These are phyloP conservation scores for Mylabris phalerata DNA, from an alignment of 1,140 invertebrate species.

Conservation along the genomic window DNA sequence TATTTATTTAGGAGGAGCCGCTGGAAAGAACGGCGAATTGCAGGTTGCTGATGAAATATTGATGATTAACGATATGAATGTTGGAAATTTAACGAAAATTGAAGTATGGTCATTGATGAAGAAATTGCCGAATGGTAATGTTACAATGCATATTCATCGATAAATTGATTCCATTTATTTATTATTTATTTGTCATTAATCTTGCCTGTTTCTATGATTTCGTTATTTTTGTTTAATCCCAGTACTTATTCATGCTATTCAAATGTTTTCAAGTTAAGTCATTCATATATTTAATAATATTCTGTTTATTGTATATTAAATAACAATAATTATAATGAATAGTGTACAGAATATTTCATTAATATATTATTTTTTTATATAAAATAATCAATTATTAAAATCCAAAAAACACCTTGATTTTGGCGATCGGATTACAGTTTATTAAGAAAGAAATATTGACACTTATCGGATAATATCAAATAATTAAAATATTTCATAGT, in stretches of 20 bases:
- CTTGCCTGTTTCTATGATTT: constrained; percentile 4
- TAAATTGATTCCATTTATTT: constrained; percentile 21
- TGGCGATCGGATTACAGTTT: too few relatives aligned
- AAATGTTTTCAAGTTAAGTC: constrained; percentile 11
- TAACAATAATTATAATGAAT: not conserved
- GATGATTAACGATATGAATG: constrained; percentile 71
- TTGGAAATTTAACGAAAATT: constrained; percentile 77
- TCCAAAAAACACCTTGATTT: too few relatives aligned
- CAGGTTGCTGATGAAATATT: constrained; percentile 81
- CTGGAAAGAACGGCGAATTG: constrained; percentile 78
- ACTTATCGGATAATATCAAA: too few relatives aligned
- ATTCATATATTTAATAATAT: constrained; percentile 12
- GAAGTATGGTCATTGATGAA: constrained; percentile 92
- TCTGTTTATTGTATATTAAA: constrained; percentile 3
- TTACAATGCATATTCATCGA: constrained; percentile 43
- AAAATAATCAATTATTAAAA: too few relatives aligned
- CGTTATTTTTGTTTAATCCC: not conserved
- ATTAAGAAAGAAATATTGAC: too few relatives aligned
- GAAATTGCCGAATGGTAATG: constrained; percentile 73
- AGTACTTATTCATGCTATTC: constrained; percentile 8
- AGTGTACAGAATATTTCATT: too few relatives aligned
- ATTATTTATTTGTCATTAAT: constrained; percentile 7
- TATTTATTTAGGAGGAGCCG: constrained; percentile 68
- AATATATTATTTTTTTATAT: too few relatives aligned
- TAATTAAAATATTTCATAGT: too few relatives aligned